These are phyloP conservation scores for Drosophila kurseongensis DNA, from an alignment of 1,140 invertebrate genomes.

Conservation along the genomic window DNA sequence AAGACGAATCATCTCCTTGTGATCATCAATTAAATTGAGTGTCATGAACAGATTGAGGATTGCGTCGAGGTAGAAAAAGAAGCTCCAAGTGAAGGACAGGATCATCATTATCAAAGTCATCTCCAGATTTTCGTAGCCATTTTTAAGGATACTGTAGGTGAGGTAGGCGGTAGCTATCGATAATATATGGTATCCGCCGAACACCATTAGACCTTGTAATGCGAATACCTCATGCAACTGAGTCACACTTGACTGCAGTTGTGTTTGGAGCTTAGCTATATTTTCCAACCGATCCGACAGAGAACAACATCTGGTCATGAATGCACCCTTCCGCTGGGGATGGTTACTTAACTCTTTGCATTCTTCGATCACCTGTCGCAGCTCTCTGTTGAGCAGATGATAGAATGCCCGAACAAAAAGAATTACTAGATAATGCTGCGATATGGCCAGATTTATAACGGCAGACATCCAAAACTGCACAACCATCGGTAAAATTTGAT, in stretches of 20 bases:
- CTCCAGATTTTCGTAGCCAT: neutral
- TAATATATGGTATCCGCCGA: slow-evolving; percentile 6
- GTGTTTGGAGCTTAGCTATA: neutral
- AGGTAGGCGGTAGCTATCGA: slow-evolving; percentile 3
- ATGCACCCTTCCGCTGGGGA: neutral
- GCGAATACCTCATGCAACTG: neutral
- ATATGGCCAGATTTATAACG: slow-evolving; percentile 2
- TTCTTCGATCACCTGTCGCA: slow-evolving; percentile 13
- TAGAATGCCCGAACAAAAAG: slow-evolving; percentile 13
- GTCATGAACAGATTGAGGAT: neutral
- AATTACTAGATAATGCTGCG: slow-evolving; percentile 12
- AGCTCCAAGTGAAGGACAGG: neutral
- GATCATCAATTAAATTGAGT: slow-evolving; percentile 10
- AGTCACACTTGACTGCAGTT: neutral
- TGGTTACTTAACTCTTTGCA: neutral
- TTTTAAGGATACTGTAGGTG: neutral
- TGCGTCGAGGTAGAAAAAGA: slow-evolving; percentile 12
- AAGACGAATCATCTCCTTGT: neutral
- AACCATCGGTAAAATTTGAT: neutral
- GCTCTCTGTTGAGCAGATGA: slow-evolving; percentile 17
- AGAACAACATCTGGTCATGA: slow-evolving; percentile 27
- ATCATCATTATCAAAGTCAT: neutral
- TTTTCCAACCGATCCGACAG: slow-evolving; percentile 25
- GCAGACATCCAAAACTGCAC: neutral
- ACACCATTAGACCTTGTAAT: slow-evolving; percentile 13